Conservation (phyloP, 1,140 invertebrate species). For the Euura saliciscinereae region DNA sequence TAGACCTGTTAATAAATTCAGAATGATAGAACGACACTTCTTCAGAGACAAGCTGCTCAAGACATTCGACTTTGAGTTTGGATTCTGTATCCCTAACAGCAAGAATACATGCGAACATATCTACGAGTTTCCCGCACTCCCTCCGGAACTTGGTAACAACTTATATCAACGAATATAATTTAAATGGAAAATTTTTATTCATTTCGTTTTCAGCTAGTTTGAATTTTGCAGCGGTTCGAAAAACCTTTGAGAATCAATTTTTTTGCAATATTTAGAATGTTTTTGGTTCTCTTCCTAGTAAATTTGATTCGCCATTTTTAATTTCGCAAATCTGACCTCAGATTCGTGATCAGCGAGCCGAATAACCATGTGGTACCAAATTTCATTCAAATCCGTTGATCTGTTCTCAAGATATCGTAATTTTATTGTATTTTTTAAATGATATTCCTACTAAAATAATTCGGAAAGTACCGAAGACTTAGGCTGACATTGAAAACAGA, state of each 20-base stretch:
- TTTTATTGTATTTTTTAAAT: no score
- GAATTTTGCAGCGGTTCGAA: no score
- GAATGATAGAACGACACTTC: slow-evolving; percentile 98
- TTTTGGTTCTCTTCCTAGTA: background rate
- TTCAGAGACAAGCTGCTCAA: slow-evolving; percentile 94
- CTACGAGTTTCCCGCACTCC: slow-evolving; percentile 95
- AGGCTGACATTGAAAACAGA: no score
- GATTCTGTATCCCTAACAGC: slow-evolving; percentile 97
- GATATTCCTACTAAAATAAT: no score
- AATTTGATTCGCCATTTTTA: no score
- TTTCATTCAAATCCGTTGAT: no score
- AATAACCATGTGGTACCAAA: no score
- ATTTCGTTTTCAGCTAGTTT: background rate
- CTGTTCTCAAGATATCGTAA: no score
- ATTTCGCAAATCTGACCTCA: no score
- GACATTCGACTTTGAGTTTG: slow-evolving; percentile 99
- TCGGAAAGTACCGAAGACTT: no score
- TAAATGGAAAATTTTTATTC: slow-evolving; percentile 15
- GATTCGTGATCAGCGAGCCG: no score
- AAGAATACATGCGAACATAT: slow-evolving; percentile 99
- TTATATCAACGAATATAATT: slow-evolving; percentile 8
- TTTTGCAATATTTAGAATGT: background rate
- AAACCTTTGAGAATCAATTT: no score
- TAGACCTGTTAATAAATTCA: slow-evolving; percentile 91
- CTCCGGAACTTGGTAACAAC: slow-evolving; percentile 81